Base-by-base conservation (phyloP, 2,888 invertebrate species). In the Disparrhopalites patrizii region DNA sequence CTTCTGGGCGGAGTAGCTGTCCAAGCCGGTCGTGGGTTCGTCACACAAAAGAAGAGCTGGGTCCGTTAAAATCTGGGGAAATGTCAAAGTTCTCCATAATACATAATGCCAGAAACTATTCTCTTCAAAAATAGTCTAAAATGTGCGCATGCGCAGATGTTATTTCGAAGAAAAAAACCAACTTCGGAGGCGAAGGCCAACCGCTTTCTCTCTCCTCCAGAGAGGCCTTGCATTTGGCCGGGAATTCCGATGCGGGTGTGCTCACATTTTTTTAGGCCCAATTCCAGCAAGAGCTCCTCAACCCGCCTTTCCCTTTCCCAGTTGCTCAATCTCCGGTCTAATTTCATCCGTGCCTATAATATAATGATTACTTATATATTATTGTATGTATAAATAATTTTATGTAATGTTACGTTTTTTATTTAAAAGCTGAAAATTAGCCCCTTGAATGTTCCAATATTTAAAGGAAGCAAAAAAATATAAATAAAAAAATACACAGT, bases 171-270 rank as follows among this genome's bases (percentile, higher is more conserved):
- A 36, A 36, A 36, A 23, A 62, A 65, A 70, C 73, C 76, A 79
- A 90, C 91, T 83, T 96, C 96, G 0, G 93, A 89, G 3, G 95
- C 97, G 78, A 97, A 95, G 0, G 95, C 89, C 23, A 97, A 81
- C 63, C 96, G 83, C 77, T 96, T 96, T 77, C 89, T 88, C 78
- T 97, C 97, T 0, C 97, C 97, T 0, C 96, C 95, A 0, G 95
- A 96, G 1, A 97, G 82, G 0, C 92, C 89, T 78, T 91, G 92
- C 60, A 83, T 81, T 23, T 87, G 85, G 43, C 88, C 88, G 13
- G 85, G 82, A 0, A 85, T 84, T 0, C 94, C 95, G 65, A 97
- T 96, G 66, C 86, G 82, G 0, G 89, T 88, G 72, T 90, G 82
- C 7, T 87, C 82, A 68, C 88, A 87, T 4, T 87, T 84, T 0